Conservation (phyloP, 2,113 vertebrate genomes). For the Balaeniceps rex region DNA sequence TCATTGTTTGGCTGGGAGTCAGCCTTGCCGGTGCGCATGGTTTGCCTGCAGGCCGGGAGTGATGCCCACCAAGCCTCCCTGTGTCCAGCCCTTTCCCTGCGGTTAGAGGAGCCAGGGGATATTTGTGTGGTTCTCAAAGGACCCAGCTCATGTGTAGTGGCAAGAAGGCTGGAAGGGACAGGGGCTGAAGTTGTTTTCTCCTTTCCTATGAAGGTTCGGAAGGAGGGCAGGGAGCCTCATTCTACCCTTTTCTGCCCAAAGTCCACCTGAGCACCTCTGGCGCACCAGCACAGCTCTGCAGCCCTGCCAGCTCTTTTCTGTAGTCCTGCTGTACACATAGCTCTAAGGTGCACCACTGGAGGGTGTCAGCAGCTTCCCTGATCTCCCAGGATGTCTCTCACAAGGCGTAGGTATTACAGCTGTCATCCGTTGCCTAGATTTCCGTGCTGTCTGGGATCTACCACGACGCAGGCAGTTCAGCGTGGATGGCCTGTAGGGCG, state of each 20-base stretch:
- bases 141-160: not conserved
- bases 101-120: not conserved
- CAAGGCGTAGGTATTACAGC: accelerated
- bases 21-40: not conserved
- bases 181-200: not conserved
- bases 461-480: accelerated
- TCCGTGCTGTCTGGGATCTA: not conserved
- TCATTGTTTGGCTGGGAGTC: not conserved
- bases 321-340: not conserved
- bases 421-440: not conserved
- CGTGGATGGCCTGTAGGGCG: accelerated
- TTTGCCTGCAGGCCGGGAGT: not conserved
- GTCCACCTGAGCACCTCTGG: not conserved
- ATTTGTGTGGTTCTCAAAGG: not conserved
- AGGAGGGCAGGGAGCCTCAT: not conserved
- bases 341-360: not conserved
- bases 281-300: not conserved
- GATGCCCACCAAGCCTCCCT: not conserved
- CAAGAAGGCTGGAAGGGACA: not conserved
- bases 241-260: not conserved
- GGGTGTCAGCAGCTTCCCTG: not conserved
- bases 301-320: not conserved
- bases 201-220: not conserved
- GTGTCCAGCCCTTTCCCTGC: not conserved
- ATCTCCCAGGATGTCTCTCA: not conserved